phyloP scores from a whole-genome alignment of 2,797 vertebrate genomes.

The Urocyon cinereoargenteus region DNA sequence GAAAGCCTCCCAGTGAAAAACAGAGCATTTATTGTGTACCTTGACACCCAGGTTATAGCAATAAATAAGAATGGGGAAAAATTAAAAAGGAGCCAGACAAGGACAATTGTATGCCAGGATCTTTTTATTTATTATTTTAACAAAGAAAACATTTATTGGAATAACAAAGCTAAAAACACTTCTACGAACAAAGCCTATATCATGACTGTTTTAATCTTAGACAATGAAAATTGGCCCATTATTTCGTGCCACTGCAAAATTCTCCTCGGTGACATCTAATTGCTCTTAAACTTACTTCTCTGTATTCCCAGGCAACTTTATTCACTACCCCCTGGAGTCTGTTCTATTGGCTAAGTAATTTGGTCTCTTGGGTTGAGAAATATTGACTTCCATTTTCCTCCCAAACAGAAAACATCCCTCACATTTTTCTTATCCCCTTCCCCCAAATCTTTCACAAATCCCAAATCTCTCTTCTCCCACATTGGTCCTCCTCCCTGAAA shows the following conservation, averaged over 20 bases:
- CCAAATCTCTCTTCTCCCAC: neutral
- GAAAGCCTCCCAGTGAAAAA: neutral
- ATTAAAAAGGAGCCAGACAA: neutral
- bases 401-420: constrained; percentile 30
- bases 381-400: neutral
- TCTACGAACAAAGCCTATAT: neutral
- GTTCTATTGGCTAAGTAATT: neutral
- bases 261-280: neutral
- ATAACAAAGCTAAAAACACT: neutral
- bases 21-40: neutral
- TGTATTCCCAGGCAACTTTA: neutral
- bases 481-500: neutral
- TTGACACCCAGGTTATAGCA: neutral
- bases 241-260: neutral
- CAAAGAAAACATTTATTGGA: constrained; percentile 1
- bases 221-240: constrained; percentile 23
- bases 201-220: neutral
- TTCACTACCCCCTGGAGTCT: neutral
- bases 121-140: neutral
- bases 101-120: neutral
- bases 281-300: neutral
- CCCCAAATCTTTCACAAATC: neutral
- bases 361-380: neutral
- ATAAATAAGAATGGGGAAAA: neutral
- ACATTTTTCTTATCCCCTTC: neutral